Percentiles rank a stretch among this genome's conserved stretches.
Conservation (phyloP, 2,797 vertebrate genomes). For the Amblyraja radiata region DNA sequence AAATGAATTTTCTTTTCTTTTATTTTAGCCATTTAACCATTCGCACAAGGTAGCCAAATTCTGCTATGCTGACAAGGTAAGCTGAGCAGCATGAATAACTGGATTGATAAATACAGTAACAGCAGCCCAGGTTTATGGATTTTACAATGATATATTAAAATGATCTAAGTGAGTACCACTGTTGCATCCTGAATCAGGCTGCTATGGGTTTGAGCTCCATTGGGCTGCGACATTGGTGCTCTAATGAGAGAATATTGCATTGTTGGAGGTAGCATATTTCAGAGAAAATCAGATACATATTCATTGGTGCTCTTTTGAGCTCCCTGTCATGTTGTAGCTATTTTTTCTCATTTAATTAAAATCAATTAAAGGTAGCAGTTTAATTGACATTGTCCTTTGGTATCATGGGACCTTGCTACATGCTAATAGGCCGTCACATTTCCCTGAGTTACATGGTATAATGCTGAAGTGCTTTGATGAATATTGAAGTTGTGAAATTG, state of each 20-base stretch:
- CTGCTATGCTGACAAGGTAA: constrained; percentile 90
- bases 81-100: constrained; percentile 28
- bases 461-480: not conserved
- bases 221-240: not conserved
- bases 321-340: not conserved
- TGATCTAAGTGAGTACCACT: not conserved
- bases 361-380: not conserved
- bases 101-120: not conserved
- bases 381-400: not conserved
- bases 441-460: not conserved
- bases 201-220: not conserved
- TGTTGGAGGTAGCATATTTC: not conserved
- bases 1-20: constrained; percentile 19
- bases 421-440: not conserved
- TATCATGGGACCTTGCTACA: not conserved
- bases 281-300: not conserved
- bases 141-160: not conserved
- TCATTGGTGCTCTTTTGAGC: not conserved
- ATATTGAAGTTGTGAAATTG: not conserved
- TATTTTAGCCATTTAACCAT: constrained; percentile 79
- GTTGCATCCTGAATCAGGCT: not conserved
- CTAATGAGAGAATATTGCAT: not conserved
- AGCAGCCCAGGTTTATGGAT: not conserved
- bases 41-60: constrained; percentile 85
- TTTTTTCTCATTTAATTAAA: not conserved